Evolutionary conservation across 2,888 invertebrate genomes (phyloP).

Genomic region (Amphipyra berbera): DNA sequence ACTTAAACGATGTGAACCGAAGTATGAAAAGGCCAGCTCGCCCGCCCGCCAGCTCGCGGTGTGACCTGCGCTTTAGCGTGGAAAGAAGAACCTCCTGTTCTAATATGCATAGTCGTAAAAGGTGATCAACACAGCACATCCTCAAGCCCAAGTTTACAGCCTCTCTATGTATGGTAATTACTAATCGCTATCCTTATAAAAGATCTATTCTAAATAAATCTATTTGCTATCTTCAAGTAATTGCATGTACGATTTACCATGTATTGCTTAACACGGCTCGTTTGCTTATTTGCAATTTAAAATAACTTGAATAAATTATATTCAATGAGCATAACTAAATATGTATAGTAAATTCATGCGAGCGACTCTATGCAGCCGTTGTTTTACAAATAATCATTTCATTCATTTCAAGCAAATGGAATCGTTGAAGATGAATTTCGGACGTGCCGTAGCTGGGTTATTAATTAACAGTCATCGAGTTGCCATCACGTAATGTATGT

Average conservation of each 20-base stretch:
- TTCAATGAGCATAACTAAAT: conserved; percentile 49
- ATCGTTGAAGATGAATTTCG: conserved; percentile 43
- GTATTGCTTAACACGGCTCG: conserved; percentile 58
- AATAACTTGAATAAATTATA: conserved; percentile 60
- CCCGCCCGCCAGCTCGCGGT: too few species aligned
- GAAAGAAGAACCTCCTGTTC: not conserved
- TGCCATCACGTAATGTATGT: conserved; percentile 66
- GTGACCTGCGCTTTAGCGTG: too few species aligned
- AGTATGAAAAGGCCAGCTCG: too few species aligned
- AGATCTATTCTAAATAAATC: conserved; percentile 65
- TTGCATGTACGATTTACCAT: conserved; percentile 62
- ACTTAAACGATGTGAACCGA: too few species aligned
- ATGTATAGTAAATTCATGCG: conserved; percentile 48
- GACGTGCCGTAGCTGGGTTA: conserved; percentile 61
- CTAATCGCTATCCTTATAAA: conserved; percentile 57
- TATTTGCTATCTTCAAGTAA: conserved; percentile 46
- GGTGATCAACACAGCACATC: not conserved
- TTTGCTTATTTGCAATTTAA: conserved; percentile 67
- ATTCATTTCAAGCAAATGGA: conserved; percentile 43
- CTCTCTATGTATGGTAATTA: conserved; percentile 51
- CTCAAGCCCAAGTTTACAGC: conserved; percentile 26
- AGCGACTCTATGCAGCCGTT: conserved; percentile 33
- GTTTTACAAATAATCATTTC: conserved; percentile 43
- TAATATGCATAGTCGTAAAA: not conserved
- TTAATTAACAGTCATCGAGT: conserved; percentile 62